Conservation (phyloP, 2,888 invertebrate species). For the Spodoptera exigua region DNA sequence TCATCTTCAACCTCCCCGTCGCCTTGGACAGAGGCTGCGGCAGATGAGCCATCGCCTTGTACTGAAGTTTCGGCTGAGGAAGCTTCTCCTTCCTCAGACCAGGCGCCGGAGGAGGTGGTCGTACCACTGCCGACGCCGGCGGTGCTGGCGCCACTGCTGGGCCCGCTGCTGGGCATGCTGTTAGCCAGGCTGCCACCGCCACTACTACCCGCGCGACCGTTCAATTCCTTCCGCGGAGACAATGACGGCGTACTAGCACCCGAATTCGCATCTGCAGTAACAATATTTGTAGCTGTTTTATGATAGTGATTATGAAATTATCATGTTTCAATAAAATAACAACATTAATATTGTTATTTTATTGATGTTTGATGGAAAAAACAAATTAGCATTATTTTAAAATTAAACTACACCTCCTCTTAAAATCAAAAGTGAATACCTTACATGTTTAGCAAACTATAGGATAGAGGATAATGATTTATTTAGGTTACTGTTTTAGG, state of each 20-base stretch:
- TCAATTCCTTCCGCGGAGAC: constrained; percentile 92
- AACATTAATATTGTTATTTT: no score
- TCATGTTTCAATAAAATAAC: no score
- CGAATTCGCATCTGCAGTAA: constrained; percentile 77
- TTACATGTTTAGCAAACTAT: no score
- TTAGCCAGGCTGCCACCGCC: constrained; percentile 80
- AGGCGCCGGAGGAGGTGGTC: constrained; percentile 91
- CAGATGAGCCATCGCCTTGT: constrained; percentile 93
- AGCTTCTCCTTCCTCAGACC: constrained; percentile 93
- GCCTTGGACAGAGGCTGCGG: constrained; percentile 92
- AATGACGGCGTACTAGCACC: constrained; percentile 90
- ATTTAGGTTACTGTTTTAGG: no score
- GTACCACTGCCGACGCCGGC: constrained; percentile 77
- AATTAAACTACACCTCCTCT: no score
- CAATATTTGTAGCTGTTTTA: background rate
- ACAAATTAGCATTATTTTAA: no score
- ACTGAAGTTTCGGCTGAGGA: constrained; percentile 92
- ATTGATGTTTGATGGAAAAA: no score
- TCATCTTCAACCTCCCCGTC: constrained; percentile 89
- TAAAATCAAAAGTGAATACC: no score
- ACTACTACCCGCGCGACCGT: constrained; percentile 74
- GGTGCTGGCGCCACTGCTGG: constrained; percentile 77
- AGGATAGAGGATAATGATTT: no score
- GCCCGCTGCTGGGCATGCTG: constrained; percentile 76
- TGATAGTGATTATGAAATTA: no score